Percentiles rank a stretch among this genome's conserved stretches.
phyloP scores from a whole-genome alignment of 1,140 invertebrate genomes.

The Lineus longissimus region DNA sequence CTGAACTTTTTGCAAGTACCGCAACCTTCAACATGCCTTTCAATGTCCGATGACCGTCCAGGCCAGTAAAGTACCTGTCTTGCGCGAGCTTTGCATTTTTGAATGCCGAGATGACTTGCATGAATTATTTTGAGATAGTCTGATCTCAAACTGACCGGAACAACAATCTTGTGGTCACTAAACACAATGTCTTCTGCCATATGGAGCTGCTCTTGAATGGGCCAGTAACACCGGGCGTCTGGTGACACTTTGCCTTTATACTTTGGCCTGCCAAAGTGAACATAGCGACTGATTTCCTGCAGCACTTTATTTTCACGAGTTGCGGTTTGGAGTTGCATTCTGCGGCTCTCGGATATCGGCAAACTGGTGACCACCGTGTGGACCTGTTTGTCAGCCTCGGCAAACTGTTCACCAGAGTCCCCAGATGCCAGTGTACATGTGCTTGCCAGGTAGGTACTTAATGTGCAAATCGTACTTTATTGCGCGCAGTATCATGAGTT shows the following conservation, averaged over 20 bases:
- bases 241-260: background rate
- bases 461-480: slow-evolving; percentile 52
- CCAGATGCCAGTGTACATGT: slow-evolving; percentile 46
- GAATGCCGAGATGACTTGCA: slow-evolving; percentile 17
- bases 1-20: slow-evolving; percentile 14
- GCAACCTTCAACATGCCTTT: slow-evolving; percentile 13
- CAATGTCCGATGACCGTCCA: slow-evolving; percentile 17
- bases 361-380: background rate
- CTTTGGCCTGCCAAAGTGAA: slow-evolving; percentile 10
- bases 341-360: background rate
- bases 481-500: slow-evolving; percentile 48
- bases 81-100: slow-evolving; percentile 19
- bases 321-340: background rate
- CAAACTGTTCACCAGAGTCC: slow-evolving; percentile 15
- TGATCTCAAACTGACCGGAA: slow-evolving; percentile 8
- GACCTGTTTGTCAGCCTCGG: background rate
- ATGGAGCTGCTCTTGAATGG: slow-evolving; percentile 12
- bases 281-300: background rate
- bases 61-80: slow-evolving; percentile 20
- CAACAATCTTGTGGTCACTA: slow-evolving; percentile 15
- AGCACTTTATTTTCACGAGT: background rate
- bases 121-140: slow-evolving; percentile 13
- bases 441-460: slow-evolving; percentile 44
- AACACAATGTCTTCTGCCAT: slow-evolving; percentile 14
- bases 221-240: slow-evolving; percentile 9